Percentiles rank a stretch among this genome's conserved stretches.
Evolutionary conservation across 2,888 invertebrate genomes (phyloP).

Genomic region (Hirtodrosophila confusa): DNA sequence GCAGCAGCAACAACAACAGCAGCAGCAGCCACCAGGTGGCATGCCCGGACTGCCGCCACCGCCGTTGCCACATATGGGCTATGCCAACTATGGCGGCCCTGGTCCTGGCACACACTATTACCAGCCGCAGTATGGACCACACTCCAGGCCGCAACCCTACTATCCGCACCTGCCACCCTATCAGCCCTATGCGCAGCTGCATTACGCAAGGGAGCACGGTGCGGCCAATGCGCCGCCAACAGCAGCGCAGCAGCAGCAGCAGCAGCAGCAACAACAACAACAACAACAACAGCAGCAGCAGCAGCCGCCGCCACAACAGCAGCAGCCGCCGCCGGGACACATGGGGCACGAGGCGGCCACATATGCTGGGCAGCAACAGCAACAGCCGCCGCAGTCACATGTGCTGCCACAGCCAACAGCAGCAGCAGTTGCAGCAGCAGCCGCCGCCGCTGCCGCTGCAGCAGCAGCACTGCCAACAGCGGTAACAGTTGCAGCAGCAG

Average conservation of each 20-base stretch:
- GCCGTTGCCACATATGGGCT: conserved; percentile 80
- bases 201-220: conserved; percentile 49
- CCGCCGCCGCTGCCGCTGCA: conserved; percentile 41
- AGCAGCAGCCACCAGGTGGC: conserved; percentile 56
- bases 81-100: conserved; percentile 82
- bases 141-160: conserved; percentile 82
- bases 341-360: conserved; percentile 2
- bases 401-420: conserved; percentile 53
- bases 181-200: conserved; percentile 77
- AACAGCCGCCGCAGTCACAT: conserved; percentile 65
- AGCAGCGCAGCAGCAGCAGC: conserved; percentile 66
- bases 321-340: conserved; percentile 20
- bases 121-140: conserved; percentile 83
- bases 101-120: conserved; percentile 82
- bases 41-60: conserved; percentile 75
- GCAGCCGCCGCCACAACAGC: conserved; percentile 44
- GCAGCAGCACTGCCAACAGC: conserved; percentile 35
- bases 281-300: conserved; percentile 68
- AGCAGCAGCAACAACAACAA: conserved; percentile 38
- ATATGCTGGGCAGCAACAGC: conserved; percentile 40
- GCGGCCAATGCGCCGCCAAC: conserved; percentile 79
- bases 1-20: conserved; percentile 54
- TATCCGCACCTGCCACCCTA: conserved; percentile 83
- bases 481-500: conserved; percentile 22
- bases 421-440: conserved; percentile 36